phyloP scores from a whole-genome alignment of 2,888 invertebrate species.

The Microctonus aethiopoides region DNA sequence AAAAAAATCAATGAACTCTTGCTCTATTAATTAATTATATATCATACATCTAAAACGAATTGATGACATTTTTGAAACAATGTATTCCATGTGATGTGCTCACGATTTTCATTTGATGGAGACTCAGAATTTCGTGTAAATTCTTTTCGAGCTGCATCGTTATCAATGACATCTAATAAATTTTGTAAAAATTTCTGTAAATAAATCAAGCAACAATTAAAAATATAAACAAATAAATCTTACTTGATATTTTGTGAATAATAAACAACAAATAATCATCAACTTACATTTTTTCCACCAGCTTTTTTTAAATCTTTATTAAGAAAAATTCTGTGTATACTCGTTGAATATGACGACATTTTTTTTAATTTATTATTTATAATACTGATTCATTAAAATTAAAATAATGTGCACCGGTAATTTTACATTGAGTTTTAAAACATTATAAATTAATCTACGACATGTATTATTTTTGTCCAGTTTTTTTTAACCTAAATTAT shows the following conservation, averaged over 20 bases:
- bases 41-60: slow-evolving; percentile 6
- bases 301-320: slow-evolving; percentile 46
- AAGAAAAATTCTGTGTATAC: slow-evolving; percentile 39
- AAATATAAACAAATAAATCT: slow-evolving; percentile 1
- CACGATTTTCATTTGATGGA: neutral
- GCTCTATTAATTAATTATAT: neutral
- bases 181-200: slow-evolving; percentile 49
- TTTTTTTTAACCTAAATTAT: no score
- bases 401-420: neutral
- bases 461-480: no score
- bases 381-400: neutral
- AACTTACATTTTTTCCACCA: slow-evolving; percentile 46
- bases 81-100: slow-evolving; percentile 1
- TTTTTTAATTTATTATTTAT: slow-evolving; percentile 25
- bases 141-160: slow-evolving; percentile 43
- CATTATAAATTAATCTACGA: no score
- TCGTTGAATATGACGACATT: slow-evolving; percentile 43
- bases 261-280: slow-evolving; percentile 1
- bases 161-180: slow-evolving; percentile 47
- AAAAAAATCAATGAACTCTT: neutral
- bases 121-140: slow-evolving; percentile 46
- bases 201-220: slow-evolving; percentile 19
- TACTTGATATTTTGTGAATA: neutral
- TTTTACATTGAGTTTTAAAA: no score
- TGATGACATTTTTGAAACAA: slow-evolving; percentile 20